Evolutionary conservation across 2,888 invertebrate genomes (phyloP), one percentile per base, ranked within the genome.

Genomic region (Eupelmus urozonus): DNA sequence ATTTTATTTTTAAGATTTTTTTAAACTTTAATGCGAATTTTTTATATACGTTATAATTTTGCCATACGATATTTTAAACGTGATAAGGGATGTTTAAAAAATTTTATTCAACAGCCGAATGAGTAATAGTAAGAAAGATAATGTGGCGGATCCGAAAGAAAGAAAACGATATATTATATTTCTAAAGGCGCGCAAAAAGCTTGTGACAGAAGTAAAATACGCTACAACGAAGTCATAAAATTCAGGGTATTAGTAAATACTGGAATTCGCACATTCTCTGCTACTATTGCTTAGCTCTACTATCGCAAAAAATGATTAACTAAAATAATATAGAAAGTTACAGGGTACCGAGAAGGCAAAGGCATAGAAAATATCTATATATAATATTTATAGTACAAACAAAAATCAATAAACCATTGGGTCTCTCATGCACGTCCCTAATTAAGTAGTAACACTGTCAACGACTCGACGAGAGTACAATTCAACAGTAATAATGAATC

Each of bases 381-480:
- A 66, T 67, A 59, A 53, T 77, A 77, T 60, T 51, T 69, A 78
- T 72, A 62, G 18, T 72, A 70, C 63, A 76, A 76, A 76, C 57
- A 75, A 78, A 45, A 76, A 76, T 75, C n/a, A 65, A 62, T 53
- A 51, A 57, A 53, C 45, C 65, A 79, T 49, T 59, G 79, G 72
- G 67, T 73, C 65, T 73, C 55, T 79, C 79, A 79, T 79, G 79
- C 79, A 79, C 69, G 67, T 62, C 62, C 42, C 18, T 59, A 16
- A 66, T 13, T n/a, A 66, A 63, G 51, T 40, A 45, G 45, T 62
- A 34, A 63, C 20, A 66, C 42, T 69, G n/a, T 62, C 23, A 76
- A 73, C 20, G 53, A 60, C 70, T 71, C 53, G 57, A 67, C 79
- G 79, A 79, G 76, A 76, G 76, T 76, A 79, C 79, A 79, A 76